Conservation (phyloP, 2,888 invertebrate species). For the Prosopocoilus inquinatus region DNA sequence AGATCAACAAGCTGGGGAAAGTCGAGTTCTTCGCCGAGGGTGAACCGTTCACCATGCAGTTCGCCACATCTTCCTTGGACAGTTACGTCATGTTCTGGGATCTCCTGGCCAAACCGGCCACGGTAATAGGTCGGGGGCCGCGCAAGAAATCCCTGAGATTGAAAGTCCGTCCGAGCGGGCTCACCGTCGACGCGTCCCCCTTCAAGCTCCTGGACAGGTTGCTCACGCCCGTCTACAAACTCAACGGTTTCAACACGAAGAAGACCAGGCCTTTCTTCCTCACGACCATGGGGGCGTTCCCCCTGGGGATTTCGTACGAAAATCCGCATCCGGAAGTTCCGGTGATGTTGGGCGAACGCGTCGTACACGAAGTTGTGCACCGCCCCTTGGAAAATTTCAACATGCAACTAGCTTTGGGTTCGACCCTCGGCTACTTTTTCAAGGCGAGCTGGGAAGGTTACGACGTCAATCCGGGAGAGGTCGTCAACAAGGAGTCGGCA, state of each 20-base stretch:
- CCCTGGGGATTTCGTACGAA: conserved; percentile 40
- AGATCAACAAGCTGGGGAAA: conserved; percentile 60
- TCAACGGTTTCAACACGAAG: conserved; percentile 47
- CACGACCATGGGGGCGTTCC: background rate
- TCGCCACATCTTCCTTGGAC: conserved; percentile 65
- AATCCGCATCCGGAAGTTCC: conserved; percentile 30
- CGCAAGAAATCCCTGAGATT: conserved; percentile 45
- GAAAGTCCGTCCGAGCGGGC: conserved; percentile 56
- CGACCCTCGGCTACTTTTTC: conserved; percentile 40
- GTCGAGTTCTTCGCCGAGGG: conserved; percentile 48
- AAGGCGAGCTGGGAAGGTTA: conserved; percentile 63
- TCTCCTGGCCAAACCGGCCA: conserved; percentile 53
- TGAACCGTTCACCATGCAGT: conserved; percentile 56
- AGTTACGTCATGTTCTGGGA: conserved; percentile 72
- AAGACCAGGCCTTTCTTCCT: conserved; percentile 27
- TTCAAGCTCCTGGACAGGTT: conserved; percentile 60
- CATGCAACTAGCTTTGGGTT: conserved; percentile 35
- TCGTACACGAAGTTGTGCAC: conserved; percentile 19
- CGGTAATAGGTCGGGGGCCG: conserved; percentile 4
- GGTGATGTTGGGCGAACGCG: conserved; percentile 22
- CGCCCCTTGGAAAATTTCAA: conserved; percentile 11
- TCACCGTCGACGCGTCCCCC: conserved; percentile 60
- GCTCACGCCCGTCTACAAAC: conserved; percentile 63
- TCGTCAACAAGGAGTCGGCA: conserved; percentile 56
- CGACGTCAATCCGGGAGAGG: conserved; percentile 58